Conservation (phyloP, 2,888 invertebrate genomes). For the Lysandra bellargus region DNA sequence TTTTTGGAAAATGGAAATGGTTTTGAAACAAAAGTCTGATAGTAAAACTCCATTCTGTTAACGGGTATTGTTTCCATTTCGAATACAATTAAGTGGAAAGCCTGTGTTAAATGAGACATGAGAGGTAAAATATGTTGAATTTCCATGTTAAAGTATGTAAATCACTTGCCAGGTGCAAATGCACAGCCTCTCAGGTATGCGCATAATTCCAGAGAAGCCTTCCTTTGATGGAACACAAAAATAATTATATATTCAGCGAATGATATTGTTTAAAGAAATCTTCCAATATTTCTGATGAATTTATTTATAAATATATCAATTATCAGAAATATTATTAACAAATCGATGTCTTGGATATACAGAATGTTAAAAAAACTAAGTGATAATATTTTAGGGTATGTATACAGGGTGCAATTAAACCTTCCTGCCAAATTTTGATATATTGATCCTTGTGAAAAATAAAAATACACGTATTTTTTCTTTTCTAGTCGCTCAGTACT, state of each 20-base stretch:
- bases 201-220: slow-evolving; percentile 16
- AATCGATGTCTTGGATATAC: too few species aligned
- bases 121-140: slow-evolving; percentile 12
- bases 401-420: too few species aligned
- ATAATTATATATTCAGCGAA: background rate
- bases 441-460: too few species aligned
- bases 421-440: too few species aligned
- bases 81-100: background rate
- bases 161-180: slow-evolving; percentile 10
- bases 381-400: too few species aligned
- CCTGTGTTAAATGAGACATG: background rate
- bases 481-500: too few species aligned
- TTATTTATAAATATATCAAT: too few species aligned
- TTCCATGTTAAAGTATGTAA: slow-evolving; percentile 28
- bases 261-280: background rate
- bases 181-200: slow-evolving; percentile 19
- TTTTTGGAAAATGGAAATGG: background rate
- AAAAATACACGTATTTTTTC: too few species aligned
- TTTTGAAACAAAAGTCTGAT: background rate
- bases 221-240: slow-evolving; percentile 12
- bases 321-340: too few species aligned
- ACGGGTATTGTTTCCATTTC: background rate
- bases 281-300: too few species aligned
- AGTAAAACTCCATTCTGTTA: background rate
- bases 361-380: too few species aligned